Conservation (phyloP, 2,113 vertebrate species). For the Antidorcas marsupialis region DNA sequence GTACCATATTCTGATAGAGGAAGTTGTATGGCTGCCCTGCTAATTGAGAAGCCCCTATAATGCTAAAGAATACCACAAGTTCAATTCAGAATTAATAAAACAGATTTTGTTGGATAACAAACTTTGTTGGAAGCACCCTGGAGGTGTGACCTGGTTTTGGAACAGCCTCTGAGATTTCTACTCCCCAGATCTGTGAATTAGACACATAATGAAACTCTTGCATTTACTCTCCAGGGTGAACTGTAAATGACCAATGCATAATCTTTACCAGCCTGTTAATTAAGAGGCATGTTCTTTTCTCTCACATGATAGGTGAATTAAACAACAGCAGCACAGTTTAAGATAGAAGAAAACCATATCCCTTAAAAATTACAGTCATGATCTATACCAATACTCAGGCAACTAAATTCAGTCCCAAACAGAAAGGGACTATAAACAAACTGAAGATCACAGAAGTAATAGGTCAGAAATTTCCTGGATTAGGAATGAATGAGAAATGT, state of each 20-base stretch:
- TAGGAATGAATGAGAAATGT: not conserved
- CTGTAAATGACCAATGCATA: not conserved
- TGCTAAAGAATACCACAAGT: not conserved
- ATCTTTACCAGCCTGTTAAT: slow-evolving; percentile 21
- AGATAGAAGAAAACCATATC: not conserved
- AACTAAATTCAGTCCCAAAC: not conserved
- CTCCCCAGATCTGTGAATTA: not conserved
- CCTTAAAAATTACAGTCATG: not conserved
- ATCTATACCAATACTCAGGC: not conserved
- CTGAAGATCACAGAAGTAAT: not conserved
- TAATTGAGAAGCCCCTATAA: not conserved
- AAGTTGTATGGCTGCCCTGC: not conserved
- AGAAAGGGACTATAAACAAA: not conserved
- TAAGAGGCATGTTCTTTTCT: slow-evolving; percentile 1
- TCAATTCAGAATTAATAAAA: slow-evolving; percentile 31
- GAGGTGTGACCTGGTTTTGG: not conserved
- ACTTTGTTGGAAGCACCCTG: not conserved
- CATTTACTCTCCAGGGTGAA: not conserved
- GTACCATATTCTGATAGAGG: not conserved
- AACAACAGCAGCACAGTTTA: not conserved
- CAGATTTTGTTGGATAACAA: not conserved
- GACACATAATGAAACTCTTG: not conserved
- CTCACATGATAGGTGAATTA: slow-evolving; percentile 8
- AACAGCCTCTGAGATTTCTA: not conserved
- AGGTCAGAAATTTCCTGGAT: not conserved